Evolutionary conservation across 2,797 vertebrate species (phyloP).

Genomic region (Pseudochirops corinnae): DNA sequence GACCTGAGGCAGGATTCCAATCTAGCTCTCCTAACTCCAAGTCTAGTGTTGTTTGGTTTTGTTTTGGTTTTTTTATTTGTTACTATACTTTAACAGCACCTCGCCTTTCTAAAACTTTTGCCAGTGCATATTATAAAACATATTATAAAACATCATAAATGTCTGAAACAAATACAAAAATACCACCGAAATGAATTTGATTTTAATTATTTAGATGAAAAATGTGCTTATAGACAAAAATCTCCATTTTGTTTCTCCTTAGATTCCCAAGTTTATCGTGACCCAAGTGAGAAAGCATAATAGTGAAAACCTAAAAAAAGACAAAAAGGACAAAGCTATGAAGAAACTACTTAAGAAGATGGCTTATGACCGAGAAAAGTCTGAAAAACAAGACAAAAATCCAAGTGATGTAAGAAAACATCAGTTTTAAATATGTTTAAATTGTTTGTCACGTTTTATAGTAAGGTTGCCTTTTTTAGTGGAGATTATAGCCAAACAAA

Average conservation of each 20-base stretch:
- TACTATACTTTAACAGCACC: background rate
- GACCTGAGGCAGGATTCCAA: background rate
- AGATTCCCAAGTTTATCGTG: conserved; percentile 98
- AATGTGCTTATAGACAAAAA: background rate
- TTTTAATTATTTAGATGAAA: background rate
- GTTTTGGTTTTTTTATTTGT: background rate
- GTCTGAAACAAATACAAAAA: background rate
- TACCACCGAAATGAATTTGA: background rate
- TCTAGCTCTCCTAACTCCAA: background rate
- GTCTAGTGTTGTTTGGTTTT: background rate
- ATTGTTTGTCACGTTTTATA: background rate
- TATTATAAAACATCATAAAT: background rate
- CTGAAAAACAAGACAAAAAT: conserved; percentile 91
- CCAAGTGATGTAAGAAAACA: conserved; percentile 88
- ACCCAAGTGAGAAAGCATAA: conserved; percentile 96
- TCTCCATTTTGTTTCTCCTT: conserved; percentile 52
- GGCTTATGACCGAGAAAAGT: conserved; percentile 90
- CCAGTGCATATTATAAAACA: too few relatives aligned
- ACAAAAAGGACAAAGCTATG: conserved; percentile 90
- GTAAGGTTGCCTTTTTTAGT: background rate
- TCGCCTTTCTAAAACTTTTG: background rate
- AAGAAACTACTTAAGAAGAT: conserved; percentile 97
- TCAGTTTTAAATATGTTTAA: background rate
- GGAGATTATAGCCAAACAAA: background rate
- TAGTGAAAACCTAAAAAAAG: conserved; percentile 91